Evolutionary conservation across 2,797 vertebrate genomes (phyloP), one percentile per base, ranked within the genome.

Genomic region (Ibycter americanus): DNA sequence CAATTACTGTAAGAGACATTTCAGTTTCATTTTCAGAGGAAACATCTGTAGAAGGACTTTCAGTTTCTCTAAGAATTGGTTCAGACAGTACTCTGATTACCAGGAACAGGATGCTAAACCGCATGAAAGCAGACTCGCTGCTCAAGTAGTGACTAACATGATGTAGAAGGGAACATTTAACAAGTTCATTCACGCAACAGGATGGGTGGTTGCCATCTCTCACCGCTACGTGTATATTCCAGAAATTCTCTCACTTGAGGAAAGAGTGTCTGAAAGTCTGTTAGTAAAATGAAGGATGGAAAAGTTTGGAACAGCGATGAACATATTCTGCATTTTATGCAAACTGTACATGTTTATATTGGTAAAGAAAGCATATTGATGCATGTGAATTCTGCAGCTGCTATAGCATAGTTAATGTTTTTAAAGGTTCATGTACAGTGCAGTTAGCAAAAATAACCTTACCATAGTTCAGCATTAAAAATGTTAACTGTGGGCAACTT

Each of bases 21-120:
- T 88, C 72, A 72, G 90, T 97, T 95, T 97, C 95, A 83, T 93
- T 97, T 97, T 94, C 92, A 93, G 87, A 92, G 90, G 79, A 96
- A 96, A 88, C 58, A 93, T 81, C 84, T 93, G 84, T 25, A 85
- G 73, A 86, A 68, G 63, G 71, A 87, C 86, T 96, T 96, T 81
- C 90, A 94, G 79, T 87, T 94, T 96, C 89, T 74, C 72, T 25
- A 54, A 77, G 76, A 44, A 44, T 18, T 44, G 44, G 44, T 44
- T 44, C 44, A 44, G 44, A 44, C 44, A 44, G 18, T 44, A 44
- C 44, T 44, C 44, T 18, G 56, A 87, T 78, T 81, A 85, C 84
- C 79, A 94, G 93, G 81, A 94, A 87, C 92, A 96, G 94, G 93
- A 96, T 96, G 90, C 87, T 93, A 91, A 96, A 47, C 84, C 90